Percentiles rank a stretch among this genome's conserved stretches.
These are phyloP conservation scores for Drosophila borborema DNA, from an alignment of 2,888 invertebrate species.

Conservation along the genomic window DNA sequence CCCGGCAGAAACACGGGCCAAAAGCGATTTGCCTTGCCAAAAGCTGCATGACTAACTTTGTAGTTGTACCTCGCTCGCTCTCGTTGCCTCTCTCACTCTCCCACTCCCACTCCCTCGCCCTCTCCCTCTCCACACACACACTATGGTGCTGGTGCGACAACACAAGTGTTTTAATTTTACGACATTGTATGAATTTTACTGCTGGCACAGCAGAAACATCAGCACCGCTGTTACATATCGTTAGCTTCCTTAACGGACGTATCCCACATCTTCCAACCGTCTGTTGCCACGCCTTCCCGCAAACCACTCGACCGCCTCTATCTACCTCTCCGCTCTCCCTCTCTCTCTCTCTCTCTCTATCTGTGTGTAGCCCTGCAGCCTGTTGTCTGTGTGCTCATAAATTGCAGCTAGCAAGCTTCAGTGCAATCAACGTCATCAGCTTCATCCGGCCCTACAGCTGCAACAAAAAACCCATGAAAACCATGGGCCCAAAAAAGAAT, in stretches of 20 bases:
- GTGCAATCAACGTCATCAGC: constrained; percentile 80
- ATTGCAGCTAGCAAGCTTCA: constrained; percentile 79
- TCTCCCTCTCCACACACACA: background rate
- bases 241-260: constrained; percentile 80
- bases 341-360: background rate
- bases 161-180: constrained; percentile 83
- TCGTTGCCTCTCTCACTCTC: constrained; percentile 1
- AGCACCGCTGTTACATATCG: constrained; percentile 76
- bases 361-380: background rate
- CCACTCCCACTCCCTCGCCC: constrained; percentile 11
- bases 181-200: constrained; percentile 84
- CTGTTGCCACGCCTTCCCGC: constrained; percentile 9
- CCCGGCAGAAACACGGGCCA: constrained; percentile 45
- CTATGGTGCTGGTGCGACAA: constrained; percentile 56
- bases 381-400: constrained; percentile 72
- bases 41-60: constrained; percentile 79
- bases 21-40: constrained; percentile 80
- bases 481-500: constrained; percentile 39
- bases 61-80: constrained; percentile 52
- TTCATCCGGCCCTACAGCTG: constrained; percentile 71
- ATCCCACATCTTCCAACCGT: constrained; percentile 68
- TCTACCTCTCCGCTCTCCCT: background rate
- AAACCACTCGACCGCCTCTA: background rate
- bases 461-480: constrained; percentile 18
- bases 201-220: constrained; percentile 81